Evolutionary conservation across 2,888 invertebrate species (phyloP).

Genomic region (Microctonus aethiopoides): DNA sequence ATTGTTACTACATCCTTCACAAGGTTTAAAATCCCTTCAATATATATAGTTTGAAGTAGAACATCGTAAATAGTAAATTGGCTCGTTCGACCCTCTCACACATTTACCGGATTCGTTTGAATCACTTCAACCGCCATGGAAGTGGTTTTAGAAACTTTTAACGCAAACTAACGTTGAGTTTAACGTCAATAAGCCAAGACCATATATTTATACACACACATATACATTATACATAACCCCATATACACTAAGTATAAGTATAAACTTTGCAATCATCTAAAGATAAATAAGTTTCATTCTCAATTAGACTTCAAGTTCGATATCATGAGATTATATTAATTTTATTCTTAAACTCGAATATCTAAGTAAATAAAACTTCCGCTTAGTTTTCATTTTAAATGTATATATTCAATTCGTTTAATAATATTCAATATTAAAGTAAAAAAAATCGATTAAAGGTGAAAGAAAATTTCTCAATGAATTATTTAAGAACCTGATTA

Average conservation of each 20-base stretch:
- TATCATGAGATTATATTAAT: not conserved
- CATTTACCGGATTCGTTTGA: slow-evolving; percentile 25
- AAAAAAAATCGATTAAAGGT: not conserved
- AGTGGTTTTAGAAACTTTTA: slow-evolving; percentile 33
- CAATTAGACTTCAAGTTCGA: slow-evolving; percentile 9
- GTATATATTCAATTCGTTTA: not conserved
- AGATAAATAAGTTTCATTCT: slow-evolving; percentile 16
- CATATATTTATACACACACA: not conserved
- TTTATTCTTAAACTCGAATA: not conserved
- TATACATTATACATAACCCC: not conserved
- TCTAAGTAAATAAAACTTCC: not conserved
- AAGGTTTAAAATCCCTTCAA: slow-evolving; percentile 6
- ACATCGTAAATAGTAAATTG: slow-evolving; percentile 26
- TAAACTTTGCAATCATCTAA: slow-evolving; percentile 16
- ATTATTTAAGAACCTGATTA: not conserved
- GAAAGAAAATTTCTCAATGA: not conserved
- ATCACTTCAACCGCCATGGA: slow-evolving; percentile 19
- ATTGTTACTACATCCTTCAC: not conserved
- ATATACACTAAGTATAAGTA: not conserved
- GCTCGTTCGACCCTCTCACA: slow-evolving; percentile 5
- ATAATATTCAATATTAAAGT: not conserved
- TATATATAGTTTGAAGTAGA: slow-evolving; percentile 6
- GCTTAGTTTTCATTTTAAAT: not conserved
- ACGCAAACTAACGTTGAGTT: slow-evolving; percentile 20
- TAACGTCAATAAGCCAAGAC: slow-evolving; percentile 28